Percentiles rank a stretch among this genome's conserved stretches.
These are phyloP conservation scores for Archegozetes longisetosus DNA, from an alignment of 1,140 invertebrate genomes.

Conservation along the genomic window DNA sequence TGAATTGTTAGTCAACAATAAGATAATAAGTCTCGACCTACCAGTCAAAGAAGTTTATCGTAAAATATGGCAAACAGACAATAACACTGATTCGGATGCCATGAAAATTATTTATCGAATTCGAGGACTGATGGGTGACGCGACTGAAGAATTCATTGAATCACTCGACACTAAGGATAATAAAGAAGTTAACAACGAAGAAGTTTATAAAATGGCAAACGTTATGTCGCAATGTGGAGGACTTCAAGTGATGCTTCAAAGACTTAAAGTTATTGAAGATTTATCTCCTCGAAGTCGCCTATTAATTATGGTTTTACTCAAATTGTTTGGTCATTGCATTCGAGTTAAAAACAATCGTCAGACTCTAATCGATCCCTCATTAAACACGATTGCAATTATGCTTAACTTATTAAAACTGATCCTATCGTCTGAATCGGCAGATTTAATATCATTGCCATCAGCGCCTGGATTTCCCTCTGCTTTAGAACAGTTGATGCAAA, in stretches of 20 bases:
- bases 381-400: slow-evolving; percentile 48
- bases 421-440: slow-evolving; percentile 28
- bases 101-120: slow-evolving; percentile 99
- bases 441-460: slow-evolving; percentile 39
- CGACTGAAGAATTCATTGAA: slow-evolving; percentile 96
- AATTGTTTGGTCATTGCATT: slow-evolving; percentile 62
- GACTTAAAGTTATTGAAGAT: slow-evolving; percentile 51
- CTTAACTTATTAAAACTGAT: slow-evolving; percentile 45
- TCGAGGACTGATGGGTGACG: slow-evolving; percentile 88
- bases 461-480: slow-evolving; percentile 43
- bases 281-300: slow-evolving; percentile 50
- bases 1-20: slow-evolving; percentile 96
- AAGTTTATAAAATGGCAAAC: slow-evolving; percentile 62
- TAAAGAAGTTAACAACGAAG: slow-evolving; percentile 81
- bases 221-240: slow-evolving; percentile 72
- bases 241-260: slow-evolving; percentile 47
- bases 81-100: slow-evolving; percentile 47
- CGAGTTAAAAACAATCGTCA: slow-evolving; percentile 40
- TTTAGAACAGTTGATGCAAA: slow-evolving; percentile 67
- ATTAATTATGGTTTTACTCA: slow-evolving; percentile 62
- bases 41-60: slow-evolving; percentile 70
- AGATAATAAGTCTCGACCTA: slow-evolving; percentile 91
- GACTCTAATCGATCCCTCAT: slow-evolving; percentile 40
- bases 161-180: slow-evolving; percentile 73
- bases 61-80: slow-evolving; percentile 36